Percentiles rank a stretch among this genome's conserved stretches.
Conservation (phyloP, 2,888 invertebrate genomes). For the Uloborus plumipes region DNA sequence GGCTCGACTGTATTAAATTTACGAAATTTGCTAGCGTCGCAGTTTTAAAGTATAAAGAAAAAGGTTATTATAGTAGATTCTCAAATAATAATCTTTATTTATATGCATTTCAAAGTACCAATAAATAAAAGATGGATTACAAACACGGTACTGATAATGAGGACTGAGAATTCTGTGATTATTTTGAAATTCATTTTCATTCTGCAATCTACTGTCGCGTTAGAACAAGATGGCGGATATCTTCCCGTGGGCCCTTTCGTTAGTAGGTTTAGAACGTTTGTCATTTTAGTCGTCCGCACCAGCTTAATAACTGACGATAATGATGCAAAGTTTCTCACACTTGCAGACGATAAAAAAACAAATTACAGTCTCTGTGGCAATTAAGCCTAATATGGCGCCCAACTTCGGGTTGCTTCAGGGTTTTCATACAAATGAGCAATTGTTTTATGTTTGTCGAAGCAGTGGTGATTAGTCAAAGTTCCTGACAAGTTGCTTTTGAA, state of each 20-base stretch:
- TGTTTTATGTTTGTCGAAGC: slow-evolving; percentile 52
- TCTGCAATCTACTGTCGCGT: too few relatives aligned
- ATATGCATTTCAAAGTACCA: too few relatives aligned
- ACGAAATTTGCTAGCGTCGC: too few relatives aligned
- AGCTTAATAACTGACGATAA: slow-evolving; percentile 57
- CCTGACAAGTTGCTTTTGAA: slow-evolving; percentile 23
- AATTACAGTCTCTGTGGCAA: slow-evolving; percentile 43
- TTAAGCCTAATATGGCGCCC: slow-evolving; percentile 58
- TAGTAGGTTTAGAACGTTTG: slow-evolving; percentile 37
- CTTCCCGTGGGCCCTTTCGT: slow-evolving; percentile 22
- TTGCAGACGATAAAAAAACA: slow-evolving; percentile 37
- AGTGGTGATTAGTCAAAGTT: slow-evolving; percentile 46
- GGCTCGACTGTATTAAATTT: too few relatives aligned
- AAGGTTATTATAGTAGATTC: too few relatives aligned
- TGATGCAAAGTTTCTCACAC: slow-evolving; percentile 59
- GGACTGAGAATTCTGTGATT: too few relatives aligned
- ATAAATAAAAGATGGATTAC: too few relatives aligned
- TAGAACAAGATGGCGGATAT: slow-evolving; percentile 9
- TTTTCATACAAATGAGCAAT: slow-evolving; percentile 62
- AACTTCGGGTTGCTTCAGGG: slow-evolving; percentile 54
- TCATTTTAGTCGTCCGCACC: slow-evolving; percentile 34
- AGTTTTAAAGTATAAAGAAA: too few relatives aligned
- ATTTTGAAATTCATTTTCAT: too few relatives aligned
- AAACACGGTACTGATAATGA: too few relatives aligned
- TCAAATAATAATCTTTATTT: too few relatives aligned